Evolutionary conservation across 2,113 vertebrate species (phyloP).

Genomic region (Turnix velox): DNA sequence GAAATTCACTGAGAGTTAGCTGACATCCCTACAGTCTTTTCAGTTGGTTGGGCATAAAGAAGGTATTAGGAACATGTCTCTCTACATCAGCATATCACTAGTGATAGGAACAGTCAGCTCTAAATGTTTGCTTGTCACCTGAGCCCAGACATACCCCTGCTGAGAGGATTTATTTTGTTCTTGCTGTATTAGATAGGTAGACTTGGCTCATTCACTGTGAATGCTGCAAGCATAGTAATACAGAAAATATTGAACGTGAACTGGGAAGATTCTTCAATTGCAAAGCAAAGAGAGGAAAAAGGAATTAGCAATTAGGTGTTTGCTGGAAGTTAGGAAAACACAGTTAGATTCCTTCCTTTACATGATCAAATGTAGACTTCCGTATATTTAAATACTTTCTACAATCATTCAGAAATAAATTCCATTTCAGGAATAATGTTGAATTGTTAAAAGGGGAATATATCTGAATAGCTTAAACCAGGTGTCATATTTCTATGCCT

Average conservation of each 20-base stretch:
- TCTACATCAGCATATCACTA: background rate
- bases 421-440: fast-evolving
- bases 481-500: background rate
- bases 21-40: background rate
- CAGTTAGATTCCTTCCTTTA: background rate
- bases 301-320: background rate
- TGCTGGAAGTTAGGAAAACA: background rate
- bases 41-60: slow-evolving; percentile 1
- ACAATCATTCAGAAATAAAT: background rate
- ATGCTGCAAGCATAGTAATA: background rate
- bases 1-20: background rate
- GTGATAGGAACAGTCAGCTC: background rate
- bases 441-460: background rate
- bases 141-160: background rate
- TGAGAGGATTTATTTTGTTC: background rate
- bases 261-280: background rate
- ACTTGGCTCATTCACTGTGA: background rate
- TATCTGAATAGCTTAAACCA: background rate
- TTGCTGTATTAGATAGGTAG: background rate
- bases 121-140: background rate
- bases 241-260: background rate
- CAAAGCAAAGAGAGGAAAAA: background rate
- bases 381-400: background rate
- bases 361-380: background rate
- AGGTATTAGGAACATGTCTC: background rate